Conservation (phyloP, 2,888 invertebrate genomes). For the Tipula vernalis region DNA sequence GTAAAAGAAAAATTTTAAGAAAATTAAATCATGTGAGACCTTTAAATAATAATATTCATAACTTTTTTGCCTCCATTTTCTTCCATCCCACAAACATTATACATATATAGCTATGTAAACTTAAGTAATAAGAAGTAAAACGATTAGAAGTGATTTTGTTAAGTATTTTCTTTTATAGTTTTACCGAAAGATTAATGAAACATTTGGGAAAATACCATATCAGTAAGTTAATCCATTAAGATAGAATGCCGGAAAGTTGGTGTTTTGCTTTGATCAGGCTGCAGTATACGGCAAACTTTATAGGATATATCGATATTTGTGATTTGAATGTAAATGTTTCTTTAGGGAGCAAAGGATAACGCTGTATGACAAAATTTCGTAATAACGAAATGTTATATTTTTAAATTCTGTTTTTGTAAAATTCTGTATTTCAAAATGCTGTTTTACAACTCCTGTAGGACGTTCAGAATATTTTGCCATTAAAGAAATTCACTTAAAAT, state of each 20-base stretch:
- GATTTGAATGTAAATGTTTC: background rate
- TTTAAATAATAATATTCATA: background rate
- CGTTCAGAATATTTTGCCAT: too few species aligned
- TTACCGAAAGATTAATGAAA: background rate
- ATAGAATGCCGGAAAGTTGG: background rate
- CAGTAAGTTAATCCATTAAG: background rate
- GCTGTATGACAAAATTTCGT: too few species aligned
- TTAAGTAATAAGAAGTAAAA: background rate
- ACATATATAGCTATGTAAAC: background rate
- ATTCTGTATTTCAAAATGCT: too few species aligned
- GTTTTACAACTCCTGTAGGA: too few species aligned
- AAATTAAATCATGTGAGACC: background rate
- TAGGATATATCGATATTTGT: background rate
- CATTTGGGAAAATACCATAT: background rate
- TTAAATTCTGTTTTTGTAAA: too few species aligned
- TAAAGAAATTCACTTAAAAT: too few species aligned
- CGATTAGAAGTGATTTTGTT: background rate
- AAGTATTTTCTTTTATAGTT: background rate
- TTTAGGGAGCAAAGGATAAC: too few species aligned
- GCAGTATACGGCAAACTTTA: background rate
- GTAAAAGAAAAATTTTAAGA: background rate
- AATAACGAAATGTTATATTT: too few species aligned
- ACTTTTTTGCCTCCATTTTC: background rate
- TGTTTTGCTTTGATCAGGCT: background rate
- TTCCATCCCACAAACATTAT: background rate